These are phyloP conservation scores for Oreortyx pictus DNA, from an alignment of 2,797 vertebrate genomes.

Conservation along the genomic window DNA sequence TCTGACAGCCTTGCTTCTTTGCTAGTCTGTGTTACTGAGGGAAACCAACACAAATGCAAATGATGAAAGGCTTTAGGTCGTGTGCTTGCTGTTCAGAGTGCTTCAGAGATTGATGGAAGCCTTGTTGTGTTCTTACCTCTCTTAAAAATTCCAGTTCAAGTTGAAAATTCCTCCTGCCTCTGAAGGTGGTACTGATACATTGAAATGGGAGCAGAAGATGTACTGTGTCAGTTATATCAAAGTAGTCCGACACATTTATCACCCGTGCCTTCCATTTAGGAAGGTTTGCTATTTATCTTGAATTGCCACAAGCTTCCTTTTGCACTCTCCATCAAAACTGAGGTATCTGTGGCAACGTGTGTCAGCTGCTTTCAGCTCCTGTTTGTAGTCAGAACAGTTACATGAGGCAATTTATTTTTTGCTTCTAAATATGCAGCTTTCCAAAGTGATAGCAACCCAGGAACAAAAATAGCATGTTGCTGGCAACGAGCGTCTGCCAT, in stretches of 20 bases:
- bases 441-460: constrained; percentile 42
- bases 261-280: neutral
- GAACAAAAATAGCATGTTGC: constrained; percentile 35
- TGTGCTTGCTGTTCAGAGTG: neutral
- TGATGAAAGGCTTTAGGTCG: neutral
- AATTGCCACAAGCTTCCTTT: neutral
- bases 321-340: neutral
- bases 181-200: neutral
- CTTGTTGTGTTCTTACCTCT: neutral
- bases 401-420: constrained; percentile 22
- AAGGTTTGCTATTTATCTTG: neutral
- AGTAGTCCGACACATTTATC: neutral
- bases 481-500: constrained; percentile 36
- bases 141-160: neutral
- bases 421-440: constrained; percentile 51
- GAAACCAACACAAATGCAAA: neutral
- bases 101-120: neutral
- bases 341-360: neutral
- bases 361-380: constrained; percentile 31
- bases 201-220: neutral
- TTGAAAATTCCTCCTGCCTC: neutral
- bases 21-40: neutral
- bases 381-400: constrained; percentile 18
- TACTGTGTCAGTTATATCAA: neutral
- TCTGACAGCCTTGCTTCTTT: neutral